Conservation (phyloP, 1,140 invertebrate genomes). For the Parapsyche elsis region DNA sequence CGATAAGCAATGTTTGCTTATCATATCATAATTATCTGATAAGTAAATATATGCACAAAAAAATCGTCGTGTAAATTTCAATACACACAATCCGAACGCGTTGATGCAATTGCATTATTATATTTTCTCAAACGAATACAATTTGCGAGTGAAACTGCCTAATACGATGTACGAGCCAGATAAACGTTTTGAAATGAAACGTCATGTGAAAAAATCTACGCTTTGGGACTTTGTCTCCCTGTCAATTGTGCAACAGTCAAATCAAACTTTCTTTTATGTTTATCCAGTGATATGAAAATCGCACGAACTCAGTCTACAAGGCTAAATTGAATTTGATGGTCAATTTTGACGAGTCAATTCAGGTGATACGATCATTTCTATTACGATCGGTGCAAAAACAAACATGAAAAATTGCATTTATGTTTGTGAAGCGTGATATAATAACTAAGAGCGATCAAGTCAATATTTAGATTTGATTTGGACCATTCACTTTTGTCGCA, state of each 20-base stretch:
- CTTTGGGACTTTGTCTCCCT: background rate
- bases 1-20: background rate
- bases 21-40: too few species aligned
- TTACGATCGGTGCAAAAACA: too few species aligned
- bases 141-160: constrained; percentile 3
- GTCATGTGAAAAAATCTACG: constrained; percentile 2
- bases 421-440: too few species aligned
- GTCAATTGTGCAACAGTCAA: background rate
- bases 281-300: background rate
- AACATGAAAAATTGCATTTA: too few species aligned
- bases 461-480: constrained; percentile 24
- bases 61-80: too few species aligned
- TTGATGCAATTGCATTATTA: too few species aligned
- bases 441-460: background rate
- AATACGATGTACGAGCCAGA: background rate
- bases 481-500: constrained; percentile 30
- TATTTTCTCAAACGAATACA: background rate
- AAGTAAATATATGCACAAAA: too few species aligned
- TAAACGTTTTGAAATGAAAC: constrained; percentile 19
- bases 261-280: constrained; percentile 14
- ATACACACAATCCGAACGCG: too few species aligned
- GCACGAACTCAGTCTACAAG: too few species aligned
- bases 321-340: too few species aligned
- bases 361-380: too few species aligned
- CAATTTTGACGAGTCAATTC: too few species aligned